Evolutionary conservation across 2,113 vertebrate genomes (phyloP).

Genomic region (Perccottus glenii): DNA sequence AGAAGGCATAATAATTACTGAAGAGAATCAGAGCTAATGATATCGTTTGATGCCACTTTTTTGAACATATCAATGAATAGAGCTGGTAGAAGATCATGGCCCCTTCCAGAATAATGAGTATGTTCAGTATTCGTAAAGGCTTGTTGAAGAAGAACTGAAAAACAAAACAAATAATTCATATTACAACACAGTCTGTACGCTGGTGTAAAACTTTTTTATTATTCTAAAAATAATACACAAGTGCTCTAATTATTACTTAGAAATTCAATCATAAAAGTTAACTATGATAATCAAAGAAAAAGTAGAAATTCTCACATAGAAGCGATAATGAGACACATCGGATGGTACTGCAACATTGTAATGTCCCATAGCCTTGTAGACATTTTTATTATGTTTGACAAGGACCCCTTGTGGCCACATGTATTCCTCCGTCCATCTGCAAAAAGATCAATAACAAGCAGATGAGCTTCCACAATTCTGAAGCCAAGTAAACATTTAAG

Average conservation of each 20-base stretch:
- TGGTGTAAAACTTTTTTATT: not conserved
- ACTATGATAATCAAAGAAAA: not conserved
- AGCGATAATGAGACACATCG: constrained; percentile 96
- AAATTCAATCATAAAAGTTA: no score
- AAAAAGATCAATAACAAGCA: constrained; percentile 1
- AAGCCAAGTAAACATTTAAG: not conserved
- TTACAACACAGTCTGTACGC: not conserved
- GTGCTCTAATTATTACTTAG: no score
- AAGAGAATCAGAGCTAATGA: constrained; percentile 97
- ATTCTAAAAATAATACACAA: not conserved
- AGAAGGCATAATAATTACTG: constrained; percentile 99
- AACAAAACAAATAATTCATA: not conserved
- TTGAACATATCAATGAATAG: constrained; percentile 92
- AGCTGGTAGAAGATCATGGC: constrained; percentile 98
- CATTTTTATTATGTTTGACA: constrained; percentile 97
- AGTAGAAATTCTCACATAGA: constrained; percentile 87
- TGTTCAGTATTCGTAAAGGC: constrained; percentile 96
- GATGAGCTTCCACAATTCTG: not conserved
- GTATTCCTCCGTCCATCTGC: constrained; percentile 97
- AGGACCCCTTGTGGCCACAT: constrained; percentile 98
- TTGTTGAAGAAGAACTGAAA: constrained; percentile 98
- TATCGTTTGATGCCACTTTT: constrained; percentile 99
- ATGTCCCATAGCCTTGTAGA: constrained; percentile 98
- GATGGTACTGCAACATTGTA: constrained; percentile 98
- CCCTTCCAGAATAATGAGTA: constrained; percentile 93